Evolutionary conservation across 2,797 vertebrate species (phyloP).

Genomic region (Paramormyrops hopkinsi): DNA sequence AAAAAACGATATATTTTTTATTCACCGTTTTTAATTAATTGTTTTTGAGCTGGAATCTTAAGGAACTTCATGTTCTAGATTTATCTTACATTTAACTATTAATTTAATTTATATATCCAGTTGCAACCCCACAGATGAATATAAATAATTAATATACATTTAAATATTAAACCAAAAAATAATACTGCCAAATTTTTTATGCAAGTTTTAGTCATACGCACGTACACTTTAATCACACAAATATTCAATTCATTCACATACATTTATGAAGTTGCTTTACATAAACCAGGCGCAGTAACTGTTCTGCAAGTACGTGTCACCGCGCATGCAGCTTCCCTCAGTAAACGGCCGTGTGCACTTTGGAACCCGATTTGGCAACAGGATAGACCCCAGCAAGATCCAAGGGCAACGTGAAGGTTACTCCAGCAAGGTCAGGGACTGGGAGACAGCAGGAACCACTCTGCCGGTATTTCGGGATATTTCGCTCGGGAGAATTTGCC

Average conservation of each 20-base stretch:
- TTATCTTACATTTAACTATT: not conserved
- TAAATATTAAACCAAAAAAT: not conserved
- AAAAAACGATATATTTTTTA: not conserved
- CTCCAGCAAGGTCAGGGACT: not conserved
- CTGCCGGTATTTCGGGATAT: not conserved
- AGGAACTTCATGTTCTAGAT: not conserved
- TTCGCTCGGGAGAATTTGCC: not conserved
- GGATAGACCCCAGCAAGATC: not conserved
- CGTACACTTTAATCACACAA: not conserved
- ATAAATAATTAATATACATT: not conserved
- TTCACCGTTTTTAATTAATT: not conserved
- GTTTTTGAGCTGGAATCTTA: not conserved
- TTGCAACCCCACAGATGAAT: not conserved
- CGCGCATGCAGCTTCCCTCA: not conserved
- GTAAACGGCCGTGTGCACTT: not conserved
- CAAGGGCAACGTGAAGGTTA: not conserved
- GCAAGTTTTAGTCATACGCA: not conserved
- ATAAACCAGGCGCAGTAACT: not conserved
- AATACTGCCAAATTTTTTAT: not conserved
- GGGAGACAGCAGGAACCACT: not conserved
- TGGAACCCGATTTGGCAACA: not conserved
- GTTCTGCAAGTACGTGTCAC: not conserved
- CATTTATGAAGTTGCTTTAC: not conserved
- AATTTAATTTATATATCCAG: not conserved
- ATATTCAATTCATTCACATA: not conserved